Percentiles rank a stretch among this genome's conserved stretches.
Evolutionary conservation across 2,113 vertebrate genomes (phyloP).

Genomic region (Dasypus novemcinctus): DNA sequence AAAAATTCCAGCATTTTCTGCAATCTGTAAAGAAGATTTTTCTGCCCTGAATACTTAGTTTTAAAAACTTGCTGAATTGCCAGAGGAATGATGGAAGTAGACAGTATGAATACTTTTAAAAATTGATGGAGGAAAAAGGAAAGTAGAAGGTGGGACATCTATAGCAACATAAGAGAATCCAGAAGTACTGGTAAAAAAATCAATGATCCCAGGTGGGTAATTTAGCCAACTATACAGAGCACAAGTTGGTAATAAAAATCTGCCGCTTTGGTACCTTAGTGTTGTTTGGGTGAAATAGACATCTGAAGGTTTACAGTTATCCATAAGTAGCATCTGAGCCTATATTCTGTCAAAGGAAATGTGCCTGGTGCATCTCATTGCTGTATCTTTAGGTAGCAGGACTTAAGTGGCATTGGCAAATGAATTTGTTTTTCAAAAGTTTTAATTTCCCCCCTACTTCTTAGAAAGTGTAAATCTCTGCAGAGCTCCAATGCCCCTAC

Average conservation of each 20-base stretch:
- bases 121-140: not conserved
- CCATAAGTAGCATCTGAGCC: not conserved
- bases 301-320: not conserved
- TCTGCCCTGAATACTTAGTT: constrained; percentile 5
- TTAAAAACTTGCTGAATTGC: constrained; percentile 35
- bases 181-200: not conserved
- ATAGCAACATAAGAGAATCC: not conserved
- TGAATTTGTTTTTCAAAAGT: not conserved
- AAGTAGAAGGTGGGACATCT: not conserved
- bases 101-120: constrained; percentile 12
- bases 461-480: not conserved
- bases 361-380: not conserved
- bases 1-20: constrained; percentile 41
- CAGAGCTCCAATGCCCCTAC: not conserved
- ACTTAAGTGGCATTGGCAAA: not conserved
- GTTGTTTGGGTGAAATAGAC: not conserved
- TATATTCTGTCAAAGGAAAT: constrained; percentile 6
- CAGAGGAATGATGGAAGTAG: constrained; percentile 1
- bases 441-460: not conserved
- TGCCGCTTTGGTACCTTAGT: not conserved
- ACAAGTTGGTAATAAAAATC: not conserved
- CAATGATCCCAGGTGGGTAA: not conserved
- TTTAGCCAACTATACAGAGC: not conserved
- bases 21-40: not conserved
- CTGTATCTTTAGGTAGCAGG: not conserved